Evolutionary conservation across 2,888 invertebrate species (phyloP), one percentile per base, ranked within the genome.

Genomic region (Dorcus hopei): DNA sequence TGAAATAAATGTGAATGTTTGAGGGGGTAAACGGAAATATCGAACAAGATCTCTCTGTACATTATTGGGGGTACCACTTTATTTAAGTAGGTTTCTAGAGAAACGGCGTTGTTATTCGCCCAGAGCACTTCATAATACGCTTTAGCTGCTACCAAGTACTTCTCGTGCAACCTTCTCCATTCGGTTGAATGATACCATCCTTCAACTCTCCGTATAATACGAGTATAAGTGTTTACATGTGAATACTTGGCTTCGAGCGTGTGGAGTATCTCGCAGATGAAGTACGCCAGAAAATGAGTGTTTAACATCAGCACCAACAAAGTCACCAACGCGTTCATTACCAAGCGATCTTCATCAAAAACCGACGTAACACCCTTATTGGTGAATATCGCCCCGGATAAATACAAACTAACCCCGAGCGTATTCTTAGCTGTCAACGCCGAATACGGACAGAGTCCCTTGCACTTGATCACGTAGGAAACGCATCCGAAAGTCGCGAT

Each of bases 1-100:
- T 63, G 58, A 54, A 67, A 67, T 33, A 67, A 50, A 49, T 67
- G 63, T 1, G 62, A 62, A 51, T 67, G 62, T 38, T 63, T 64
- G 4, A 65, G 47, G 7, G 59, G 53, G 5, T 53, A 39, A 63
- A 64, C 63, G 14, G 49, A 57, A 19, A 59, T 56, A 38, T 65
- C 65, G 38, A 65, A 55, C 14, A 43, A 51, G 9, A 65, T 39
- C 57, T 65, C 64, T 42, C 49, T 62, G 11, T 49, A 49, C 54
- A 62, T 61, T 4, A 56, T 49, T 26, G 54, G 42, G 2, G 65
- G 65, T 38, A 59, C 11, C n/a, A 64, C n/a, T 45, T 50, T 16
- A 39, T 47, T 40, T 57, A 26, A 40, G 40, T 45, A 50, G 47
- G 38, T 38, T 1, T 48, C 39, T 3, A 54, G 9, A 7, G 14